Percentiles rank a stretch among this genome's conserved stretches.
Evolutionary conservation across 2,113 vertebrate genomes (phyloP).

Genomic region (Anser cygnoides): DNA sequence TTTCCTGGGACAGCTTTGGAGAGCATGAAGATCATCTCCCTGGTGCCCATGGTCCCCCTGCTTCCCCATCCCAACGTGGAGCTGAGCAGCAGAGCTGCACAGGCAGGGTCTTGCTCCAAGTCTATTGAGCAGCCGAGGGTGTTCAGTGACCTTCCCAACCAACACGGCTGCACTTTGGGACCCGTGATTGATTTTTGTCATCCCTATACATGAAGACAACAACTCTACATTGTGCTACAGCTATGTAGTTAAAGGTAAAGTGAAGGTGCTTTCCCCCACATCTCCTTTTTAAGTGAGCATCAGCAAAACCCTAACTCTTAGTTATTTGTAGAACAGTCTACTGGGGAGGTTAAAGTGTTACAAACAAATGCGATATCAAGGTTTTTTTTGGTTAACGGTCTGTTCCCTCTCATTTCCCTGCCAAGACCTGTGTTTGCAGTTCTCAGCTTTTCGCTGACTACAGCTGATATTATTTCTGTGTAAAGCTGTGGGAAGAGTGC

Average conservation of each 20-base stretch:
- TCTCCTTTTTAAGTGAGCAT: neutral
- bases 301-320: neutral
- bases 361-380: neutral
- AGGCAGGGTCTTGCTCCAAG: neutral
- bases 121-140: neutral
- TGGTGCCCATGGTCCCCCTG: neutral
- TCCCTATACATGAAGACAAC: neutral
- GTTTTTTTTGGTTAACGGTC: neutral
- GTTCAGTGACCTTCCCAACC: constrained; percentile 53
- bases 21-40: no score
- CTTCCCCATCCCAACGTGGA: neutral
- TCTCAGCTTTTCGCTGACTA: neutral
- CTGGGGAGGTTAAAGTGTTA: neutral
- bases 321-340: neutral
- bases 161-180: neutral
- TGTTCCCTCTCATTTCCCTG: neutral
- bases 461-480: neutral
- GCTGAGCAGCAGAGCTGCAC: neutral
- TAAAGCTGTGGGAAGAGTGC: neutral
- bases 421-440: constrained; percentile 29
- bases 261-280: neutral
- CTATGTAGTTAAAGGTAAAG: neutral
- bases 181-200: constrained; percentile 52
- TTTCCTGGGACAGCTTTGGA: no score
- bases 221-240: neutral